Conservation (phyloP, 2,888 invertebrate genomes). For the Caenorhabditis panamensis region DNA sequence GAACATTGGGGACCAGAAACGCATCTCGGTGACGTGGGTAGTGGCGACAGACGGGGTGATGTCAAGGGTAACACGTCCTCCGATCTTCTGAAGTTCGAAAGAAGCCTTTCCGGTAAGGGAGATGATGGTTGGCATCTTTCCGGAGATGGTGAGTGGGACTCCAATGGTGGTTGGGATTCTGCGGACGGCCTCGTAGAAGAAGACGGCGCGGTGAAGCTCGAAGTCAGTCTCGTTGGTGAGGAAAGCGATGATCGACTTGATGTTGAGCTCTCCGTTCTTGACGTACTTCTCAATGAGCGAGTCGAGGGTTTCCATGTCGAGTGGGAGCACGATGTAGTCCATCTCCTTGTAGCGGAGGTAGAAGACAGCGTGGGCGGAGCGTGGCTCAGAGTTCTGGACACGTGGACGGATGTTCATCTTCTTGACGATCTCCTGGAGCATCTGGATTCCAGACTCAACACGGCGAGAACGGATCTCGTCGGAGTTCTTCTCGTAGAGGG, state of each 20-base stretch:
- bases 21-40: constrained; percentile 66
- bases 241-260: constrained; percentile 58
- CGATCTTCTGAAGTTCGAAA: constrained; percentile 42
- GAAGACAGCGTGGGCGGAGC: constrained; percentile 61
- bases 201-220: constrained; percentile 61
- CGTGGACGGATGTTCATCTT: constrained; percentile 69
- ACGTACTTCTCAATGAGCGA: constrained; percentile 59
- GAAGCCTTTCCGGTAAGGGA: constrained; percentile 57
- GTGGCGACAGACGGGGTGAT: constrained; percentile 65
- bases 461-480: constrained; percentile 66
- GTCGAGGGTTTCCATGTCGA: constrained; percentile 68
- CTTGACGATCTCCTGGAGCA: constrained; percentile 67
- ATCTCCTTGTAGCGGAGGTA: constrained; percentile 73
- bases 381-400: constrained; percentile 42
- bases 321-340: constrained; percentile 75
- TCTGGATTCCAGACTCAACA: constrained; percentile 48
- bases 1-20: constrained; percentile 70
- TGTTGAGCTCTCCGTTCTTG: constrained; percentile 54
- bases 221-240: constrained; percentile 61
- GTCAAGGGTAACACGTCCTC: constrained; percentile 56
- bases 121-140: constrained; percentile 67
- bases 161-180: constrained; percentile 75
- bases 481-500: constrained; percentile 47
- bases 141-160: constrained; percentile 71
- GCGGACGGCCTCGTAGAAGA: constrained; percentile 63